Conservation (phyloP, 2,888 invertebrate species). For the Orthosia incerta region DNA sequence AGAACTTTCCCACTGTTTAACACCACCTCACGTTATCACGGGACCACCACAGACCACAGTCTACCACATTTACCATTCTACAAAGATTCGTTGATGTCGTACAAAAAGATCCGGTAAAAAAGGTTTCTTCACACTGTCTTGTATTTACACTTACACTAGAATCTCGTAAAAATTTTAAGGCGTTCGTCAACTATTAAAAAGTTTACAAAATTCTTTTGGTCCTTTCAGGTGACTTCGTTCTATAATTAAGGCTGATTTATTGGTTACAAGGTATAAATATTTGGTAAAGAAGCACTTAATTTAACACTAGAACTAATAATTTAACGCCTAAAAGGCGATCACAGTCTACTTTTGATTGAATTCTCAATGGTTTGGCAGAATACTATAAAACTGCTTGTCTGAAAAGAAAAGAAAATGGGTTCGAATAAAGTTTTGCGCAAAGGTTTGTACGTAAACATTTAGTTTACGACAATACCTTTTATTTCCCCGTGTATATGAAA, state of each 20-base stretch:
- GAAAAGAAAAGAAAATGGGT: constrained; percentile 54
- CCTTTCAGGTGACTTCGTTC: constrained; percentile 85
- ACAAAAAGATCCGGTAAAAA: constrained; percentile 62
- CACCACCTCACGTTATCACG: constrained; percentile 73
- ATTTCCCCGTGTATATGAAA: constrained; percentile 58
- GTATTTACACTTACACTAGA: constrained; percentile 71
- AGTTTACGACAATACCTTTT: constrained; percentile 56
- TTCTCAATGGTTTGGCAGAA: constrained; percentile 67
- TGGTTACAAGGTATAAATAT: constrained; percentile 79
- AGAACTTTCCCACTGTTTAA: constrained; percentile 52
- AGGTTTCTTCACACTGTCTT: constrained; percentile 50
- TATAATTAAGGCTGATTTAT: constrained; percentile 83
- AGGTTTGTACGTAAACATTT: constrained; percentile 45
- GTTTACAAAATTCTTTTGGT: constrained; percentile 86
- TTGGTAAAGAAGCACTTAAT: constrained; percentile 85
- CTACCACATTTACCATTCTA: constrained; percentile 56
- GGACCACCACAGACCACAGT: constrained; percentile 66
- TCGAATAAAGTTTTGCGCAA: constrained; percentile 49
- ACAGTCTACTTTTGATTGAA: constrained; percentile 77
- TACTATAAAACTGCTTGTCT: constrained; percentile 63
- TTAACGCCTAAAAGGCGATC: constrained; percentile 88
- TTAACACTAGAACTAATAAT: constrained; percentile 71
- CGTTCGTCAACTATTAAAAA: constrained; percentile 79
- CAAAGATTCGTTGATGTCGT: constrained; percentile 53
- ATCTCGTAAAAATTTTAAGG: constrained; percentile 85